Conservation (phyloP, 2,113 vertebrate genomes). For the Coryphaenoides rupestris region DNA sequence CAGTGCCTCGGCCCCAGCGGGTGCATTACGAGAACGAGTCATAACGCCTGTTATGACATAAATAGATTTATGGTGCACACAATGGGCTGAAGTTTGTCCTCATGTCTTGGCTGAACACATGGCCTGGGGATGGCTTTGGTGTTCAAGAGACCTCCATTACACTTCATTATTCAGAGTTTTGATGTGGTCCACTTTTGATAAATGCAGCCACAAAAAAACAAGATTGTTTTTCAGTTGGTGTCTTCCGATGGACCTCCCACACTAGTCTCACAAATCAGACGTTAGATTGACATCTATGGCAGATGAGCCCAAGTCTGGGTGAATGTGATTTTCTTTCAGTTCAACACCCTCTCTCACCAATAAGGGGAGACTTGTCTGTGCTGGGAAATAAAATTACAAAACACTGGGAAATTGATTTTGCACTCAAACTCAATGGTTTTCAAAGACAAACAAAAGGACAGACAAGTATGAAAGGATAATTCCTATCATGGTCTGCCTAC, state of each 20-base stretch:
- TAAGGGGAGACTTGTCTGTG: neutral
- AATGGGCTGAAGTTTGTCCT: slow-evolving; percentile 4
- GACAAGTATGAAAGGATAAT: no score
- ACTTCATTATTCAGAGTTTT: slow-evolving; percentile 10
- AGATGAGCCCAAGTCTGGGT: no score
- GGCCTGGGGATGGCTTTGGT: neutral
- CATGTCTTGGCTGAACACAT: slow-evolving; percentile 16
- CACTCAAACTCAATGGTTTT: no score
- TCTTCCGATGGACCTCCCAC: neutral
- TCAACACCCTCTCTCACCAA: neutral
- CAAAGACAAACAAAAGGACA: no score
- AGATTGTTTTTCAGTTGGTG: neutral
- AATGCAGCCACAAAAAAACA: slow-evolving; percentile 1
- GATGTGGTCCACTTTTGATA: neutral
- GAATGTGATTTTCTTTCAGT: no score
- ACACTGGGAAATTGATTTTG: no score
- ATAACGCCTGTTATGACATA: slow-evolving; percentile 47
- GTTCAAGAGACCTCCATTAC: slow-evolving; percentile 10
- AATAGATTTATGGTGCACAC: slow-evolving; percentile 35
- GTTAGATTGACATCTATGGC: no score
- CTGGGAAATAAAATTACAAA: no score
- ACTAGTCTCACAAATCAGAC: no score
- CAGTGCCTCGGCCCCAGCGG: slow-evolving; percentile 12
- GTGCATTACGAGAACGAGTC: slow-evolving; percentile 49
- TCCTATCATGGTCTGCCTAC: no score